Evolutionary conservation across 2,888 invertebrate genomes (phyloP), one percentile per base, ranked within the genome.

Genomic region (Acanthopleura granulata): DNA sequence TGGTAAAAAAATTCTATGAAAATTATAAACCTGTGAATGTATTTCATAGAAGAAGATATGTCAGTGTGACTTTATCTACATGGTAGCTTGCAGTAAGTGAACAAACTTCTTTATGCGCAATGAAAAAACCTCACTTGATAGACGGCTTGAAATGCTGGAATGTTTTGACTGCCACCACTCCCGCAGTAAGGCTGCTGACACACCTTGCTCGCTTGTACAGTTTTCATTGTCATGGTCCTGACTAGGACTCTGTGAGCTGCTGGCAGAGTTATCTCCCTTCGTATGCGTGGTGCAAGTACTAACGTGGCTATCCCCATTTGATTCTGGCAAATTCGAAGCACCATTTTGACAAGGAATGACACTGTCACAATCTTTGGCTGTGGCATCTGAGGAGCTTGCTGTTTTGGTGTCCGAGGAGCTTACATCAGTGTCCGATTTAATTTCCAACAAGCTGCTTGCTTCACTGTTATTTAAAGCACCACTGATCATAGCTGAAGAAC

Each of bases 111-210:
- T 3, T 40, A 40, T 3, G 9, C 9, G 40, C 9, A n/a, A n/a
- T 40, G 40, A 40, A 40, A 40, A 40, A 29, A 22, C 4, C 72
- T 72, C n/a, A 73, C 73, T 49, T 9, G 62, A 57, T 49, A 73
- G 40, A 4, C 73, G n/a, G 49, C 62, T 62, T 62, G 73, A 29
- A n/a, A 73, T 73, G 30, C n/a, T 40, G 12, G 15, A 29, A 27
- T 49, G 51, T 27, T 18, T n/a, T n/a, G 73, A 73, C 29, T 73
- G 29, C 73, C 73, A 73, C 73, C 66, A 66, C 3, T 27, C 25
- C 14, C 66, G 6, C 15, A 66, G 15, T 16, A 3, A 1, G 27
- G 22, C 22, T 27, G 29, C 66, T 6, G 27, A 27, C 27, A 27
- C 16, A 57, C n/a, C 18, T 6, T 40, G 40, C 9, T 40, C 40